phyloP scores from a whole-genome alignment of 2,113 vertebrate genomes.

The Clarias magur region DNA sequence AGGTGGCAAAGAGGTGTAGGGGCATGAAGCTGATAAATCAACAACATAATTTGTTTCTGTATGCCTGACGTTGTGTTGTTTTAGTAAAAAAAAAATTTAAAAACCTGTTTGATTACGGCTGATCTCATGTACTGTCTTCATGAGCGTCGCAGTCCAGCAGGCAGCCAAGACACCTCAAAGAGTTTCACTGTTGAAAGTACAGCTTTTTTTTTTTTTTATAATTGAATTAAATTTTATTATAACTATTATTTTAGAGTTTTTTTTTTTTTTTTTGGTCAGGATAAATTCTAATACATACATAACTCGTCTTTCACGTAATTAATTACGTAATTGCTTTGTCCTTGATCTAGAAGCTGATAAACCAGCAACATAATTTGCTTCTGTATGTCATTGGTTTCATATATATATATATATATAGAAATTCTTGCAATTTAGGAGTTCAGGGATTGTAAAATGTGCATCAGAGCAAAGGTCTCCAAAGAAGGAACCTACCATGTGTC shows the following conservation, averaged over 20 bases:
- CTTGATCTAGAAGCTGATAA: neutral
- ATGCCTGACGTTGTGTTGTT: neutral
- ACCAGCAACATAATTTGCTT: no score
- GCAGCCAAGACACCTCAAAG: neutral
- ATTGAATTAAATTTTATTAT: neutral
- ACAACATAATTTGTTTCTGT: neutral
- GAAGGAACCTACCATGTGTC: neutral
- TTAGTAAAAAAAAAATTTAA: no score
- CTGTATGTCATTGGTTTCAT: neutral
- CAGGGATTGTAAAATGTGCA: neutral
- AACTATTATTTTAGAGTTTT: neutral
- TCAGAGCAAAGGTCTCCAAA: slow-evolving; percentile 8
- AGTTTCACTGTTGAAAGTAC: neutral
- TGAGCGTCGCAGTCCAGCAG: neutral
- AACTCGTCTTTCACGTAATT: neutral
- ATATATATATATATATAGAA: neutral
- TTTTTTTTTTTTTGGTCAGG: neutral
- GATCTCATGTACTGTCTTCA: neutral
- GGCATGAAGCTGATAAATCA: neutral
- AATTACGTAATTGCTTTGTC: neutral
- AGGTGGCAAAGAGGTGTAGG: neutral
- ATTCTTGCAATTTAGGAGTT: neutral
- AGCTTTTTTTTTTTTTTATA: neutral
- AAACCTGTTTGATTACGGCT: neutral
- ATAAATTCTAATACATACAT: neutral